Evolutionary conservation across 2,113 vertebrate genomes (phyloP).

Genomic region (Cercopithecus mona): DNA sequence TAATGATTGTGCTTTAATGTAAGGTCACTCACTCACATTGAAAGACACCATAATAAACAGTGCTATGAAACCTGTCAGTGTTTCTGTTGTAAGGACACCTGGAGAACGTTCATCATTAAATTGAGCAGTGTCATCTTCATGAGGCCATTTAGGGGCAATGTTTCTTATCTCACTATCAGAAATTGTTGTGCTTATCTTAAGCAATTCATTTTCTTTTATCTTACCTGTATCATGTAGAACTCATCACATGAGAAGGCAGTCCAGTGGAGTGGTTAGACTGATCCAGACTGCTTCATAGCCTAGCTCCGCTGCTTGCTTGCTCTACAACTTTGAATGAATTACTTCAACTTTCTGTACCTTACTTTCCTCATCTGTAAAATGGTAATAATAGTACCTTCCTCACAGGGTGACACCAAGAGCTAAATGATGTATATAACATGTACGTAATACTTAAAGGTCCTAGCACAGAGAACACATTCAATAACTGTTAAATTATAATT

Average conservation of each 20-base stretch:
- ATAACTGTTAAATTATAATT: neutral
- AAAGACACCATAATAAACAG: neutral
- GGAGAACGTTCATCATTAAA: neutral
- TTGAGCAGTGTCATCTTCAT: neutral
- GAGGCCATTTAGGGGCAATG: neutral
- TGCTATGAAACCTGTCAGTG: neutral
- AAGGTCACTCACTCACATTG: neutral
- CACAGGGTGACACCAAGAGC: neutral
- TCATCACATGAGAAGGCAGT: neutral
- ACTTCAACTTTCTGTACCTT: neutral
- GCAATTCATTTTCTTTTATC: neutral
- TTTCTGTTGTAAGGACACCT: neutral
- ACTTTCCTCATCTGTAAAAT: conserved; percentile 3
- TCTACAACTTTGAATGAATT: neutral
- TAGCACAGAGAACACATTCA: neutral
- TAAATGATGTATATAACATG: neutral
- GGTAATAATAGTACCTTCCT: neutral
- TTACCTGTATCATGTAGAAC: neutral
- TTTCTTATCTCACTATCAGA: neutral
- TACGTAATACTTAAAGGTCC: neutral
- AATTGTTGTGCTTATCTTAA: neutral
- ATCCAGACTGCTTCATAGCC: neutral
- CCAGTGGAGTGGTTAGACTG: neutral
- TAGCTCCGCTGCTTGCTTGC: neutral
- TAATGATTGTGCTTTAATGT: neutral